Percentiles rank a stretch among this genome's conserved stretches.
Evolutionary conservation across 2,888 invertebrate genomes (phyloP).

Genomic region (Pseudoips prasinana): DNA sequence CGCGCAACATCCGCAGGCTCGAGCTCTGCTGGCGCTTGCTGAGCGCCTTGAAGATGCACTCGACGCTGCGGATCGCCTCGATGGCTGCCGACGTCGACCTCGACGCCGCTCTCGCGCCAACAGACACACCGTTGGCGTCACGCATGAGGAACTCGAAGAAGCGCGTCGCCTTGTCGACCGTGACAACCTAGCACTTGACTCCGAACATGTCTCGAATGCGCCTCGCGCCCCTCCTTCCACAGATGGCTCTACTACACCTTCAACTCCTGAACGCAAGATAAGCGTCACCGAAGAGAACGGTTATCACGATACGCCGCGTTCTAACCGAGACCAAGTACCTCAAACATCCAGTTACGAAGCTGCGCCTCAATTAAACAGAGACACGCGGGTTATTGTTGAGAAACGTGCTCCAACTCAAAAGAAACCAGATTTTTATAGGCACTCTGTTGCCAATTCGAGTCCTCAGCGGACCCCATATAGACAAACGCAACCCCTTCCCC

Average conservation of each 20-base stretch:
- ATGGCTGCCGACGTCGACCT: constrained; percentile 63
- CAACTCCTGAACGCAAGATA: constrained; percentile 57
- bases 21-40: constrained; percentile 85
- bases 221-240: constrained; percentile 20
- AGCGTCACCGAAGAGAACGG: constrained; percentile 50
- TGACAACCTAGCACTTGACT: constrained; percentile 47
- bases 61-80: constrained; percentile 61
- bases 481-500: constrained; percentile 10
- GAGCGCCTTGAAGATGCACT: constrained; percentile 85
- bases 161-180: constrained; percentile 88
- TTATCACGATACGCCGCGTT: constrained; percentile 47
- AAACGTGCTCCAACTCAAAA: constrained; percentile 49
- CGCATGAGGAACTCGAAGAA: constrained; percentile 89
- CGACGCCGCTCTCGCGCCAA: constrained; percentile 84
- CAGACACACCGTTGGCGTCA: constrained; percentile 92
- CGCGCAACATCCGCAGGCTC: constrained; percentile 74
- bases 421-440: constrained; percentile 63
- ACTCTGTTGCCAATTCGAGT: constrained; percentile 61
- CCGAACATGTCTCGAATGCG: constrained; percentile 18
- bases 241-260: constrained; percentile 47
- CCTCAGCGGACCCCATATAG: constrained; percentile 13
- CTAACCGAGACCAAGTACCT: constrained; percentile 28
- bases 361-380: constrained; percentile 42
- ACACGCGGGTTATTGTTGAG: constrained; percentile 52
- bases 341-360: constrained; percentile 53